Base-by-base conservation (phyloP, 2,113 vertebrate genomes). In the Heterotis niloticus region DNA sequence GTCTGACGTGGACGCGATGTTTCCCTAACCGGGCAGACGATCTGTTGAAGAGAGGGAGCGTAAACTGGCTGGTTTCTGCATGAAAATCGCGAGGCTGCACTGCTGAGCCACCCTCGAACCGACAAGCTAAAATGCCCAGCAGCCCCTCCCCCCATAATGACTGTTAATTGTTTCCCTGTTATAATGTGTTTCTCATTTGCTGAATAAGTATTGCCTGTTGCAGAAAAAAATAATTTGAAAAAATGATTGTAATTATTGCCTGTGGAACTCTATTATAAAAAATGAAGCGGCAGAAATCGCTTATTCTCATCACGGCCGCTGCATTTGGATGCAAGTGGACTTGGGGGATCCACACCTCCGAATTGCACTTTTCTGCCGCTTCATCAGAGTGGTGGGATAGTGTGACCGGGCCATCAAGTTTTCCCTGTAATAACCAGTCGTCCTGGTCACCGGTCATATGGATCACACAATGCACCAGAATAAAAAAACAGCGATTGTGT, bases 241-340 rank as follows among this genome's bases (percentile, higher is more conserved):
- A 28, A 34, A 59, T 59, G 65, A 78, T 52, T 68, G 16, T 69
- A 66, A 67, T 69, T 69, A 59, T 69, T 59, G 76, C 54, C 44
- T 34, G 65, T 57, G 13, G 54, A 68, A 78, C 52, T 59, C 52
- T 17, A 68, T 69, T 59, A 67, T 44, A 66, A 76, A 64, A 20
- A 51, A 20, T 24, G 62, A 76, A 76, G 51, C 13, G 64, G 44
- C 44, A 10, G 60, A 60, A n/a, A 24, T 76, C 29, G 13, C 60
- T 64, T n/a, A 65, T 23, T 44, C 10, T 16, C 34, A 0, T 65
- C 59, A 23, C 26, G 23, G 20, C 51, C 44, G 29, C 18, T 75
- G 28, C 59, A 60, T 59, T 75, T 62, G 66, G 52, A 51, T 52
- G 13, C 13, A 5, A 54, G 17, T 73, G 34, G 54, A 10, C 1